These are phyloP conservation scores for Phyllostomus discolor DNA, from an alignment of 2,113 vertebrate species.

Conservation along the genomic window DNA sequence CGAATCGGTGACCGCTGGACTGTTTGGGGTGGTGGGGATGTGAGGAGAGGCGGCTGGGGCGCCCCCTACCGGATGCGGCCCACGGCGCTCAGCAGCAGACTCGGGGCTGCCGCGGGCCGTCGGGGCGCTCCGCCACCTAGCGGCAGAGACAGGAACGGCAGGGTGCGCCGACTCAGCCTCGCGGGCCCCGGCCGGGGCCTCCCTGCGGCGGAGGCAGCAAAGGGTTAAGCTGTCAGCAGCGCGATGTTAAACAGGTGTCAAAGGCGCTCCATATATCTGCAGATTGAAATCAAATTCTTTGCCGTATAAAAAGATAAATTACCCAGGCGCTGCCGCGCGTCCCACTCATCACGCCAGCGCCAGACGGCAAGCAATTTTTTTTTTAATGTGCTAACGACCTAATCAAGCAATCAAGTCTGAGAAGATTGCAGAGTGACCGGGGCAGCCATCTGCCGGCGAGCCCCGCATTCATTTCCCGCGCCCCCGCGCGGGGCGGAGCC, in stretches of 20 bases:
- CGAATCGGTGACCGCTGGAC: rapidly evolving
- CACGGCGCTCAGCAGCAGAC: not conserved
- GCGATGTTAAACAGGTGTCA: slow-evolving; percentile 84
- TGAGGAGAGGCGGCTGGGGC: not conserved
- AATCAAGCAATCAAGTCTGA: slow-evolving; percentile 98
- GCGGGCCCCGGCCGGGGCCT: not conserved
- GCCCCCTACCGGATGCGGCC: not conserved
- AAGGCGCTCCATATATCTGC: slow-evolving; percentile 86
- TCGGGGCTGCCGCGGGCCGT: rapidly evolving
- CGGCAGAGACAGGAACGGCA: not conserved
- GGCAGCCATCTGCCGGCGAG: slow-evolving; percentile 95
- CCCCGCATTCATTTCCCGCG: slow-evolving; percentile 95
- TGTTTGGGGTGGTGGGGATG: rapidly evolving
- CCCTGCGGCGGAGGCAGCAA: slow-evolving; percentile 24
- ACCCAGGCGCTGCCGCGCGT: slow-evolving; percentile 88
- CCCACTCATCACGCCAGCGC: slow-evolving; percentile 94
- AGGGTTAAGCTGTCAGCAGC: slow-evolving; percentile 83
- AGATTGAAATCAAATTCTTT: slow-evolving; percentile 85
- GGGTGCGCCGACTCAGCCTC: not conserved
- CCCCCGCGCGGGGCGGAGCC: slow-evolving; percentile 35
- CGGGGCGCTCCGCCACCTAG: slow-evolving; percentile 38
- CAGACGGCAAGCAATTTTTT: slow-evolving; percentile 97
- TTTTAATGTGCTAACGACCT: slow-evolving; percentile 97
- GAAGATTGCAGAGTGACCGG: slow-evolving; percentile 98
- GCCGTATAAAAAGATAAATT: slow-evolving; percentile 89